A percentile compares a stretch with the other conserved stretches of the same genome.
These are phyloP conservation scores for Megaleporinus macrocephalus DNA, from an alignment of 2,113 vertebrate species.

Conservation along the genomic window DNA sequence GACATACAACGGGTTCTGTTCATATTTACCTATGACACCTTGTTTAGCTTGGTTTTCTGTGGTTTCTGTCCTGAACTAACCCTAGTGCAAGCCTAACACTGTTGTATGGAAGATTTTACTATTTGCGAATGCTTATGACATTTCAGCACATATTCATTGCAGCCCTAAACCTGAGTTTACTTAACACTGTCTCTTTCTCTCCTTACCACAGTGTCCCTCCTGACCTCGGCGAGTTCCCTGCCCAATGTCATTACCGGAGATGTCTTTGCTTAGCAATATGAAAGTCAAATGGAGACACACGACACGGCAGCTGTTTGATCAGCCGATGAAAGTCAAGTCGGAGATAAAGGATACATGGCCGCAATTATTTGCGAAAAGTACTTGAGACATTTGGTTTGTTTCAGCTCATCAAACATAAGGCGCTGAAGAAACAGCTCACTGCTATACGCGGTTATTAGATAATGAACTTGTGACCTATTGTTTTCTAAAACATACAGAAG, in stretches of 20 bases:
- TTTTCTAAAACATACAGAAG: too few relatives aligned
- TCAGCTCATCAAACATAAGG: background rate
- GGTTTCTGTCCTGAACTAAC: too few relatives aligned
- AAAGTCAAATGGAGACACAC: constrained; percentile 23
- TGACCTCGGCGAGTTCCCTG: background rate
- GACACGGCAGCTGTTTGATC: constrained; percentile 29
- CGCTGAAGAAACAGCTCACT: too few relatives aligned
- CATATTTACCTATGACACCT: too few relatives aligned
- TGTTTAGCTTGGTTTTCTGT: too few relatives aligned
- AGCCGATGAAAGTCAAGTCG: constrained; percentile 9
- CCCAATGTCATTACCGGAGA: background rate
- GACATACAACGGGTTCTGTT: too few relatives aligned
- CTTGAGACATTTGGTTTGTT: background rate
- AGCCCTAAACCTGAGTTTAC: background rate
- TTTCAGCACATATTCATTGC: background rate
- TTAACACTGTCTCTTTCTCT: background rate
- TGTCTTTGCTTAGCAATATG: constrained; percentile 7
- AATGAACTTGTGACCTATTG: too few relatives aligned
- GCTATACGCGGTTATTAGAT: too few relatives aligned
- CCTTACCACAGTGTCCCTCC: background rate
- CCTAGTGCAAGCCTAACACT: too few relatives aligned
- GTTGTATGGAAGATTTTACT: too few relatives aligned
- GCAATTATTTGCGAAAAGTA: constrained; percentile 15
- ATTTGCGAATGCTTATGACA: background rate
- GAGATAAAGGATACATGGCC: constrained; percentile 4